Percentiles rank a stretch among this genome's conserved stretches.
Conservation (phyloP, 2,113 vertebrate genomes). For the Eptesicus fuscus region DNA sequence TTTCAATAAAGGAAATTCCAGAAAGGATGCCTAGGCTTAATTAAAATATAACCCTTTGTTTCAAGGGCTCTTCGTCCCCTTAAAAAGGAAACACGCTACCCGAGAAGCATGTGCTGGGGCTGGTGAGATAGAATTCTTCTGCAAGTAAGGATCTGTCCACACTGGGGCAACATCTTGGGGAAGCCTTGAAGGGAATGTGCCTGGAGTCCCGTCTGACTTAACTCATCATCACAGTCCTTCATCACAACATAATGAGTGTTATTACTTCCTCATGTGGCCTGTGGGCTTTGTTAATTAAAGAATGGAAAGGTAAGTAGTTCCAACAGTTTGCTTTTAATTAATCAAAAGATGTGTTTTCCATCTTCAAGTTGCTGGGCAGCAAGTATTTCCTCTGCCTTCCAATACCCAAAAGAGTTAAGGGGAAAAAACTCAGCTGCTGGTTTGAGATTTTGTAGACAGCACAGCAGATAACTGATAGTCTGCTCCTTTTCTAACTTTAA, state of each 20-base stretch:
- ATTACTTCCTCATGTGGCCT: slow-evolving; percentile 73
- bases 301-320: slow-evolving; percentile 74
- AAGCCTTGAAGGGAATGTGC: slow-evolving; percentile 63
- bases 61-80: slow-evolving; percentile 44
- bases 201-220: slow-evolving; percentile 53
- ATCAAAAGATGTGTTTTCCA: slow-evolving; percentile 70
- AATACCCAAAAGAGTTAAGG: slow-evolving; percentile 22
- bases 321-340: slow-evolving; percentile 76
- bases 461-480: background rate
- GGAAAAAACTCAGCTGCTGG: background rate
- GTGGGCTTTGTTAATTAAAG: slow-evolving; percentile 75
- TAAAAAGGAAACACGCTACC: slow-evolving; percentile 42
- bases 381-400: slow-evolving; percentile 40
- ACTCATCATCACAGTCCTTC: slow-evolving; percentile 54
- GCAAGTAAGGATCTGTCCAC: slow-evolving; percentile 68
- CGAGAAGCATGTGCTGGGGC: slow-evolving; percentile 4
- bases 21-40: slow-evolving; percentile 51
- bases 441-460: background rate
- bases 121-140: slow-evolving; percentile 36
- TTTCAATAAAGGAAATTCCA: slow-evolving; percentile 72
- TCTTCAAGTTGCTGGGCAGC: slow-evolving; percentile 56
- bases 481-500: slow-evolving; percentile 20
- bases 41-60: slow-evolving; percentile 68
- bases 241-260: slow-evolving; percentile 65
- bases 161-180: background rate